Base-by-base conservation (phyloP, 1,140 invertebrate species). In the Diorhabda sublineata region DNA sequence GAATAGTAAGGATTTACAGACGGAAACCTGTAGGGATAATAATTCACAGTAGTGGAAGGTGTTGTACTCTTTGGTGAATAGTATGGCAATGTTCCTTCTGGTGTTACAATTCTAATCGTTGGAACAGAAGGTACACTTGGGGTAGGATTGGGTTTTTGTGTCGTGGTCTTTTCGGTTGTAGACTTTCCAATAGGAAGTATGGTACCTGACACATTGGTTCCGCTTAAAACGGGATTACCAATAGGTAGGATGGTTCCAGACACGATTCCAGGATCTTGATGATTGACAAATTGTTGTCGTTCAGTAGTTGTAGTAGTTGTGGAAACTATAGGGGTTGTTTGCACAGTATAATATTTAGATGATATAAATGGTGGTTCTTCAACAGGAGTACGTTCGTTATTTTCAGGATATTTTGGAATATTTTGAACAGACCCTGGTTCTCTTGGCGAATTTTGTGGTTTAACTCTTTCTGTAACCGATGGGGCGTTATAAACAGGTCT, bases 1-100 rank as follows among this genome's bases (percentile, higher is more conserved):
- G 74, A 70, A 43, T 73, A 67, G 45, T 45, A 63, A 41, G 45
- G 44, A n/a, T 63, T 61, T 56, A n/a, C 11, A n/a, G n/a, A 8
- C 41, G 9, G 43, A 26, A 59, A 62, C 4, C 42, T 6, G n/a
- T 56, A 6, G n/a, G 64, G 45, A n/a, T 42, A 6, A 11, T 45
- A 8, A 42, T 6, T 43, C 5, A 52, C 47, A 42, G 47, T 42
- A 41, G 63, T 47, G 43, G 52, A 58, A 7, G 64, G 58, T 5
- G 58, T n/a, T 2, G 63, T 65, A 45, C 7, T 69, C 45, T 26
- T 52, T 3, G 65, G 57, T 59, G 65, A 60, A 42, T 67, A 67
- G 45, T 59, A 60, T 3, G 57, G 65, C 45, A 59, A 42, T 42
- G 58, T 67, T 3, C 57, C 59, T 7, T 61, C 26, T 8, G 26